A percentile compares a stretch with the other conserved stretches of the same genome.
Conservation (phyloP, 2,797 vertebrate species). For the Syndactyla subalaris region DNA sequence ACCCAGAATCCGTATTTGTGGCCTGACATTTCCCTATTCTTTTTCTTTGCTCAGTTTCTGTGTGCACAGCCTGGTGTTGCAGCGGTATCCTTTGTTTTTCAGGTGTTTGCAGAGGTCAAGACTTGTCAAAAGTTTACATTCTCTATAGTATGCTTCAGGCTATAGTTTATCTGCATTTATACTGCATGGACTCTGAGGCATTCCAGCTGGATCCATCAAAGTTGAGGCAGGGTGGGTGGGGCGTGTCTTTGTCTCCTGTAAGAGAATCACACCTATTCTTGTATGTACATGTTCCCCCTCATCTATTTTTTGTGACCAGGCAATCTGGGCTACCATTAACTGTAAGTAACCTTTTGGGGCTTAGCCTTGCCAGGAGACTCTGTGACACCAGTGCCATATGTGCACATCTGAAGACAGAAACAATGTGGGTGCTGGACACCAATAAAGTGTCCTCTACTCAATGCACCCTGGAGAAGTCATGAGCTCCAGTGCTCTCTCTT, state of each 20-base stretch:
- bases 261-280: not conserved
- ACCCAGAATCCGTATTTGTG: not conserved
- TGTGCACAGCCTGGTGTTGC: not conserved
- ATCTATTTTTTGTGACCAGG: not conserved
- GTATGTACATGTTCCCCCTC: not conserved
- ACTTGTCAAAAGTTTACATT: not conserved
- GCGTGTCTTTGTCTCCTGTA: not conserved
- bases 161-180: not conserved
- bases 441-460: not conserved
- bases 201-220: not conserved
- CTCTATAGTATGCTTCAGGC: not conserved
- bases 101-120: not conserved
- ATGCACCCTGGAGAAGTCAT: not conserved
- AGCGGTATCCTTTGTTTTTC: not conserved
- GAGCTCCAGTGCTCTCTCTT: not conserved
- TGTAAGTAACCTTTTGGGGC: not conserved
- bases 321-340: not conserved
- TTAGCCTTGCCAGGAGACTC: not conserved
- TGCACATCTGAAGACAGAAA: not conserved
- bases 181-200: not conserved
- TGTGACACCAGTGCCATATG: not conserved
- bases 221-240: not conserved
- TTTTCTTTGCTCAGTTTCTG: not conserved
- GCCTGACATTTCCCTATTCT: not conserved
- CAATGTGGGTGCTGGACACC: not conserved